Conservation (phyloP, 2,113 vertebrate species). For the Jaculus jaculus region DNA sequence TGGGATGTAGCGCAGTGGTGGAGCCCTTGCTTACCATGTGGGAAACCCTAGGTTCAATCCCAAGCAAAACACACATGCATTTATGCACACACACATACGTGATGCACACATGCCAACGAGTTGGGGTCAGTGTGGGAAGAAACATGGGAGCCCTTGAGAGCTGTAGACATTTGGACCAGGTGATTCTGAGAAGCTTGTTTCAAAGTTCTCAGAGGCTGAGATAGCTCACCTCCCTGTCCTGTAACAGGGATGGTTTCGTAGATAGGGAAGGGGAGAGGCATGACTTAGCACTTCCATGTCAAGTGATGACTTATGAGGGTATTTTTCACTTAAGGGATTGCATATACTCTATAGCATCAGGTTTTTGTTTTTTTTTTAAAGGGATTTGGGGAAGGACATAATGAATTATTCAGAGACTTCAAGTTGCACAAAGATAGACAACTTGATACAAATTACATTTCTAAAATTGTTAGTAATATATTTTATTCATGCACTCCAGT, state of each 20-base stretch:
- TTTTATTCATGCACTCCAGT: constrained; percentile 69
- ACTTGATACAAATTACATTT: constrained; percentile 70
- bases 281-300: neutral
- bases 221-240: neutral
- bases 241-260: neutral
- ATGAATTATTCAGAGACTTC: constrained; percentile 73
- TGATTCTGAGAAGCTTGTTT: neutral
- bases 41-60: neutral
- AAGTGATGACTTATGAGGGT: neutral
- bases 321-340: constrained; percentile 16
- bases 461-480: constrained; percentile 63
- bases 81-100: no score
- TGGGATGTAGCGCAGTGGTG: neutral
- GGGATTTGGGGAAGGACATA: constrained; percentile 34
- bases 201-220: neutral
- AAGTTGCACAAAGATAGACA: constrained; percentile 62
- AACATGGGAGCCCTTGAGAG: neutral
- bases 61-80: no score
- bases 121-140: neutral
- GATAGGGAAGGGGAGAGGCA: neutral
- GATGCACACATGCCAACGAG: neutral
- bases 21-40: neutral
- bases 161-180: no score
- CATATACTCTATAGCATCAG: neutral
- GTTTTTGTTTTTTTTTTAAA: constrained; percentile 3